Percentiles rank a stretch among this genome's conserved stretches.
Evolutionary conservation across 2,888 invertebrate species (phyloP).

Genomic region (Pseudococcus jackbeardsleyi): DNA sequence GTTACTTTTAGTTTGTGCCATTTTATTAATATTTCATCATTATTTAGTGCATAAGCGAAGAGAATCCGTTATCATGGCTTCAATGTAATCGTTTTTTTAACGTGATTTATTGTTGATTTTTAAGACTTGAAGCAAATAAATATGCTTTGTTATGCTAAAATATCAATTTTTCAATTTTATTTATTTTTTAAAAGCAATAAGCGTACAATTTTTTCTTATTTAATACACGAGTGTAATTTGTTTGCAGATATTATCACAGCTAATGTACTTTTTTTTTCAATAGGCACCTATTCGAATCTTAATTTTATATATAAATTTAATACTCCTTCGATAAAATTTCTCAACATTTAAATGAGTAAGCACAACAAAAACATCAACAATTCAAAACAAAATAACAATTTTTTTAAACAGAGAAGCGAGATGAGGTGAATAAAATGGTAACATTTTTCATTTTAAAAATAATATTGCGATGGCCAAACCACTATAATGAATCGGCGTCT

Average conservation of each 20-base stretch:
- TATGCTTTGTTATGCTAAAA: too few species aligned
- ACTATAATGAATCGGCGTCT: not conserved
- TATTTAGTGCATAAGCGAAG: not conserved
- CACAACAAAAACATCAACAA: not conserved
- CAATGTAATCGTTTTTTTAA: not conserved
- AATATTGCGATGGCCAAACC: conserved; percentile 18
- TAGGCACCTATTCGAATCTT: not conserved
- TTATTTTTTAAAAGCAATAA: conserved; percentile 18
- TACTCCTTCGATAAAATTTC: not conserved
- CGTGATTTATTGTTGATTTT: not conserved
- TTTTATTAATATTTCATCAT: not conserved
- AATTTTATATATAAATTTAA: not conserved
- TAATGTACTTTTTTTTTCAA: not conserved
- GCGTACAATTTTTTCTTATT: not conserved
- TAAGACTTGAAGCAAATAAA: not conserved
- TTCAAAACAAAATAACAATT: conserved; percentile 4
- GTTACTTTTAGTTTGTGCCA: not conserved
- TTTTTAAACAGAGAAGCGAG: conserved; percentile 13
- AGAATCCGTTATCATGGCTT: too few species aligned
- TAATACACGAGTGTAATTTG: conserved; percentile 6
- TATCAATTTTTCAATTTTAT: not conserved
- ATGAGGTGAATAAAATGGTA: conserved; percentile 37
- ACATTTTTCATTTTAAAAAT: not conserved
- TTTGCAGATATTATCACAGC: conserved; percentile 24
- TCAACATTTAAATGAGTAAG: not conserved